A percentile compares a stretch with the other conserved stretches of the same genome.
phyloP scores from a whole-genome alignment of 2,888 invertebrate genomes.

The Lydus trimaculatus region DNA sequence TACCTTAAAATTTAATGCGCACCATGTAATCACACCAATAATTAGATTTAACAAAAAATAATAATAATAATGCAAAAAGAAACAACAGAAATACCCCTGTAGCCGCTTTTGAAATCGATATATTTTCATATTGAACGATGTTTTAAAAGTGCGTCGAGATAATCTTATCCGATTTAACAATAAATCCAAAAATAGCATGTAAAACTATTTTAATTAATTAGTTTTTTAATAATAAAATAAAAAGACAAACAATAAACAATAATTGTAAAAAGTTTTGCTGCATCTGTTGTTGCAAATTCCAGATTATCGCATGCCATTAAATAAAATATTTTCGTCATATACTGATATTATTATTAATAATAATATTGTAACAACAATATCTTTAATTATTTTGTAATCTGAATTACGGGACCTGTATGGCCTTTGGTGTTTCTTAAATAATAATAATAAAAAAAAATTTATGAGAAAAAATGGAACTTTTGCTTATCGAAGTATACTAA shows the following conservation, averaged over 20 bases:
- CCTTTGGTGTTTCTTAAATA: conserved; percentile 50
- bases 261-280: conserved; percentile 13
- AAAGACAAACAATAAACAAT: conserved; percentile 30
- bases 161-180: conserved; percentile 53
- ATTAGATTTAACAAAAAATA: conserved; percentile 27
- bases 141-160: conserved; percentile 68
- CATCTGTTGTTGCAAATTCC: conserved; percentile 41
- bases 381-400: conserved; percentile 44
- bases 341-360: not conserved
- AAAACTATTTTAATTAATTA: conserved; percentile 26
- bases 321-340: conserved; percentile 18
- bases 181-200: conserved; percentile 37
- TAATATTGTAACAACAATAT: conserved; percentile 14
- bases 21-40: conserved; percentile 56
- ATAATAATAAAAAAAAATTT: conserved; percentile 1
- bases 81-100: conserved; percentile 43
- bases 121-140: conserved; percentile 72
- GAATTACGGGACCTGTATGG: conserved; percentile 50
- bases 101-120: conserved; percentile 51
- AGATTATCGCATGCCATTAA: conserved; percentile 38
- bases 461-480: conserved; percentile 39
- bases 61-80: not conserved
- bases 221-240: no score
- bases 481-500: conserved; percentile 54
- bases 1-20: conserved; percentile 45